Evolutionary conservation across 2,888 invertebrate species (phyloP).

Genomic region (Rugalucina vietnamica): DNA sequence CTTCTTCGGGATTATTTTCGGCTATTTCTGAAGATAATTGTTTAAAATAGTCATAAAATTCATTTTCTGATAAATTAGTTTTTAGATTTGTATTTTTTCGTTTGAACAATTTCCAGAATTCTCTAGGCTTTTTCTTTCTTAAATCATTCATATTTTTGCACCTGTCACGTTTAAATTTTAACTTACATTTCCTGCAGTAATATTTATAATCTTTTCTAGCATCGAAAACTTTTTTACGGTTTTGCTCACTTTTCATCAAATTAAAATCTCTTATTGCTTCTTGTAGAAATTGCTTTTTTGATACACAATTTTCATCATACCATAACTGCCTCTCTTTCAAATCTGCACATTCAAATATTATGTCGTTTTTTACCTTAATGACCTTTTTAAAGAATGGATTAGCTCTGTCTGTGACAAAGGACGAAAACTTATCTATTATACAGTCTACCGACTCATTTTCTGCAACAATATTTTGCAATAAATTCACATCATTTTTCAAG

Average conservation of each 20-base stretch:
- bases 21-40: no score
- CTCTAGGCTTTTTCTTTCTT: neutral
- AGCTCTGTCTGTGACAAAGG: neutral
- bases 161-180: neutral
- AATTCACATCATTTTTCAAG: neutral
- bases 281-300: neutral
- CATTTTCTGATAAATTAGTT: no score
- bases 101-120: neutral
- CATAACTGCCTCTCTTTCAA: neutral
- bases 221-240: neutral
- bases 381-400: neutral
- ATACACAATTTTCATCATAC: neutral
- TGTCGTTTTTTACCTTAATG: neutral
- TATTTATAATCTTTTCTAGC: neutral
- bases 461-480: neutral
- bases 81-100: neutral
- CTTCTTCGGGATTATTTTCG: no score
- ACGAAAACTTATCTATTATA: neutral
- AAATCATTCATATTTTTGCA: neutral
- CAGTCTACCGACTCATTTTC: neutral
- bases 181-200: neutral
- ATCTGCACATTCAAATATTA: neutral
- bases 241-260: neutral
- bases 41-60: no score
- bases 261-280: neutral